Conservation (phyloP, 2,113 vertebrate genomes). For the Tupaia tana region DNA sequence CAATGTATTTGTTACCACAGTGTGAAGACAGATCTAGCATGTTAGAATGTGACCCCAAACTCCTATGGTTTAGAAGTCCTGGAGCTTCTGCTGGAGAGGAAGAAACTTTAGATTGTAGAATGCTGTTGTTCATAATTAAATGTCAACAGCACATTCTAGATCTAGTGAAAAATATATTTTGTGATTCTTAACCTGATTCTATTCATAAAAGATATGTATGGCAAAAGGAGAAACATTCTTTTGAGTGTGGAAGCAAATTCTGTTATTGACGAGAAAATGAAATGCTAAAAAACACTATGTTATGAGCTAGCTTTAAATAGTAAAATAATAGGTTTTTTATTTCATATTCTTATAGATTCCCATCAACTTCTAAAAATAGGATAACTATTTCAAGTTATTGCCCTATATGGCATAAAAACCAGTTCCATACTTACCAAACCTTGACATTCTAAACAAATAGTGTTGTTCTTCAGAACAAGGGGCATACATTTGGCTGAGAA, state of each 20-base stretch:
- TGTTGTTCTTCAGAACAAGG: slow-evolving; percentile 30
- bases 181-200: not conserved
- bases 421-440: slow-evolving; percentile 42
- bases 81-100: not conserved
- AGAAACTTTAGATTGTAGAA: not conserved
- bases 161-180: not conserved
- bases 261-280: not conserved
- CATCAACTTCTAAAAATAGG: slow-evolving; percentile 45
- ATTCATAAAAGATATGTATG: not conserved
- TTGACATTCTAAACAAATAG: slow-evolving; percentile 57
- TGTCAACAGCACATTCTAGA: not conserved
- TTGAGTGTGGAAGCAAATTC: slow-evolving; percentile 13
- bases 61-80: not conserved
- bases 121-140: not conserved
- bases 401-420: slow-evolving; percentile 28
- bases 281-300: not conserved
- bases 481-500: slow-evolving; percentile 45
- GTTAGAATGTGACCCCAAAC: not conserved
- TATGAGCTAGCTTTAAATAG: slow-evolving; percentile 34
- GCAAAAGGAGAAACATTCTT: slow-evolving; percentile 1
- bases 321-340: slow-evolving; percentile 25
- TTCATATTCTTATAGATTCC: not conserved
- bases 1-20: not conserved
- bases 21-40: not conserved
- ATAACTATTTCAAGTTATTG: slow-evolving; percentile 53